Base-by-base conservation (phyloP, 2,797 vertebrate species). In the Myotis daubentonii region DNA sequence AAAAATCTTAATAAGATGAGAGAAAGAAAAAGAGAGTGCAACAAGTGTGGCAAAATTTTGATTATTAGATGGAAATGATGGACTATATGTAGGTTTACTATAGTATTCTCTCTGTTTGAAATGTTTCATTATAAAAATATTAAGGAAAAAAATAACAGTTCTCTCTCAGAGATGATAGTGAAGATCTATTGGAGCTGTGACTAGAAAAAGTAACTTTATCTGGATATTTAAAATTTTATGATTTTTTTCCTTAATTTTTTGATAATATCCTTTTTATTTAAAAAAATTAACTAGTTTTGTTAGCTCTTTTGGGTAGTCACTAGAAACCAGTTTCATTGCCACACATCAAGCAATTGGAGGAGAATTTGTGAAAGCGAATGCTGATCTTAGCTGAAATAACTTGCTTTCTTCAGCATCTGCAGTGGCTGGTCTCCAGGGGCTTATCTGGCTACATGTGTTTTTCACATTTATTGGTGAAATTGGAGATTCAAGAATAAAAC, bases 401-500 rank as follows among this genome's bases (percentile, higher is more conserved):
- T 95, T 92, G 66, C 76, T 96, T 38, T 57, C 80, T 93, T 97
- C 95, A 97, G 94, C 89, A 93, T 95, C 83, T 86, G 78, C 97
- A 91, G 85, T 83, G 88, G 65, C 91, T 85, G 74, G 78, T 76
- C 96, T 95, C 89, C 87, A 30, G 87, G 93, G 96, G 81, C 74
- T 91, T 95, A 91, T 91, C 75, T 89, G 88, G 65, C 89, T 91
- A 84, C 95, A 82, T 97, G 84, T 93, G 86, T 84, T 97, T 97
- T 97, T 98, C 80, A 78, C 85, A 90, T 97, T 96, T 97, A 88
- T 97, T 97, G 97, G 94, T 96, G 97, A 97, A 97, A 96, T 85
- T 91, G 92, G 86, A 96, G 78, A n/a, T 7, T 95, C 95, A 95
- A 87, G 94, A 97, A 90, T 95, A 97, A 94, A 97, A 96, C 89